These are phyloP conservation scores for Drosophila varians DNA, from an alignment of 1,140 invertebrate genomes.

Conservation along the genomic window DNA sequence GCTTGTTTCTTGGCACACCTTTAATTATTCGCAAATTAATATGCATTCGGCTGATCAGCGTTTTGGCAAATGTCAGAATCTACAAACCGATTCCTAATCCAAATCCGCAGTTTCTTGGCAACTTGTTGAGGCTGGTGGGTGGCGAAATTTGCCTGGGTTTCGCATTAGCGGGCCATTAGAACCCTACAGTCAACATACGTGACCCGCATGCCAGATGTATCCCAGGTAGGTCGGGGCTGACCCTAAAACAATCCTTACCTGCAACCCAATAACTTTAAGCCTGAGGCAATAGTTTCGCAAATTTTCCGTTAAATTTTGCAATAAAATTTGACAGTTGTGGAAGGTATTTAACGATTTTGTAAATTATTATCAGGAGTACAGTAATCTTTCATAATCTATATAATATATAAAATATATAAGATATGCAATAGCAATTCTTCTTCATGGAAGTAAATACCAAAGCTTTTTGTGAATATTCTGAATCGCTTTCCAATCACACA, in stretches of 20 bases:
- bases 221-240: neutral
- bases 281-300: neutral
- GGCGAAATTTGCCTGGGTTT: neutral
- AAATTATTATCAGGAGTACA: neutral
- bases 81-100: neutral
- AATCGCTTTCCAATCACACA: neutral
- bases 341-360: neutral
- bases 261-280: neutral
- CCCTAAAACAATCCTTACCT: neutral
- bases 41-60: constrained; percentile 49
- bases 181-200: neutral
- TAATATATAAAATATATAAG: too few species aligned
- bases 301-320: neutral
- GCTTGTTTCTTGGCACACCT: constrained; percentile 52
- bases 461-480: too few species aligned
- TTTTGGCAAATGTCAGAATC: neutral
- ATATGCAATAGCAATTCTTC: too few species aligned
- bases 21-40: constrained; percentile 77
- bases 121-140: neutral
- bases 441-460: too few species aligned
- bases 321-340: neutral
- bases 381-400: too few species aligned
- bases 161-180: neutral
- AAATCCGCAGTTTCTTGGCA: neutral
- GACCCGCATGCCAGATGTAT: neutral